A percentile compares a stretch with the other conserved stretches of the same genome.
phyloP scores from a whole-genome alignment of 2,888 invertebrate genomes.

The Mechanitis messenoides region DNA sequence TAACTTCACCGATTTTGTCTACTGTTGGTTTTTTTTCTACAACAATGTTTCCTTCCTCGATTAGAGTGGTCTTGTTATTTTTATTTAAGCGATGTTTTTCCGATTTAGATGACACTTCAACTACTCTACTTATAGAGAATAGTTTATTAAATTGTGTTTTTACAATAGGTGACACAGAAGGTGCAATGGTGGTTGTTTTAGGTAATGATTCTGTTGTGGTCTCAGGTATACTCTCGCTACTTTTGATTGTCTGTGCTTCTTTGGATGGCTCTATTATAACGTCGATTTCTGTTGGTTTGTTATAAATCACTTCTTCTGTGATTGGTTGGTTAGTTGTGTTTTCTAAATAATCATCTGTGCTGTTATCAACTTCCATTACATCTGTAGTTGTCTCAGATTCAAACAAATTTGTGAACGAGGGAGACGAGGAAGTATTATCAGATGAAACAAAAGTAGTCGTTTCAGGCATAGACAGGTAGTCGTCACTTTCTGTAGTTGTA shows the following conservation, averaged over 20 bases:
- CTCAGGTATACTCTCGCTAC: constrained; percentile 23
- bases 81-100: constrained; percentile 77
- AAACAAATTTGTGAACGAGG: constrained; percentile 42
- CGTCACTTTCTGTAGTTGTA: constrained; percentile 46
- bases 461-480: constrained; percentile 58
- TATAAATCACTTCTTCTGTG: constrained; percentile 42
- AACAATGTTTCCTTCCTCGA: constrained; percentile 71
- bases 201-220: constrained; percentile 30
- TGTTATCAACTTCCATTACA: constrained; percentile 54
- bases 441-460: constrained; percentile 37
- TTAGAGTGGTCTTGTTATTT: constrained; percentile 70
- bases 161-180: constrained; percentile 51
- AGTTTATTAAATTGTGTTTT: constrained; percentile 77
- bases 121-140: constrained; percentile 82
- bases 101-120: constrained; percentile 81
- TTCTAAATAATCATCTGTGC: constrained; percentile 63
- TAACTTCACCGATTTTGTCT: constrained; percentile 83
- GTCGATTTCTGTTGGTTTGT: constrained; percentile 37
- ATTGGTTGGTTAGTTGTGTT: constrained; percentile 51
- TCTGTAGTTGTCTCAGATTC: constrained; percentile 49
- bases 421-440: constrained; percentile 41
- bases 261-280: constrained; percentile 30
- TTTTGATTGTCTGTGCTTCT: constrained; percentile 20
- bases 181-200: constrained; percentile 45
- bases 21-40: constrained; percentile 78